Conservation (phyloP, 2,797 vertebrate species). For the Danio tinwini region DNA sequence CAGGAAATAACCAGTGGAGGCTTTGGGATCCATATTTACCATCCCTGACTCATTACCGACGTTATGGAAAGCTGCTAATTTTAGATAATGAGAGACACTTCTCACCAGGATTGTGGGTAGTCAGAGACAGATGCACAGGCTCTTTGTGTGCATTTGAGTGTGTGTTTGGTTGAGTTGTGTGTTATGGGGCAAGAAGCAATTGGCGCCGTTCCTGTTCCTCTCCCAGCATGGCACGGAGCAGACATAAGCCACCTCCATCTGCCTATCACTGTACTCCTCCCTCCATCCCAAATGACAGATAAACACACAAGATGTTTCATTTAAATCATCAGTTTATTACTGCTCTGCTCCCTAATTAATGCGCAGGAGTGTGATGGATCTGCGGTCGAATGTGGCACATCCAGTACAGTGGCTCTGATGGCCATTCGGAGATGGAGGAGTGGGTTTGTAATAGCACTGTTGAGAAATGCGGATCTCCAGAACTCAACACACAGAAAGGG, state of each 20-base stretch:
- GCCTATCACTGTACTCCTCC: constrained; percentile 76
- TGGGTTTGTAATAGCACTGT: constrained; percentile 34
- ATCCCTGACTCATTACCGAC: constrained; percentile 76
- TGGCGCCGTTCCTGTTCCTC: constrained; percentile 76
- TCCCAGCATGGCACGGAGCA: constrained; percentile 78
- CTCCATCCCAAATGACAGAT: constrained; percentile 77
- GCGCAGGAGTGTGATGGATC: constrained; percentile 36
- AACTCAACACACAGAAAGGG: neutral
- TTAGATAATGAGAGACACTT: constrained; percentile 76
- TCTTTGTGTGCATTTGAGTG: constrained; percentile 43
- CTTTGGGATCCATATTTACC: constrained; percentile 71
- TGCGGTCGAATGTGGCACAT: neutral
- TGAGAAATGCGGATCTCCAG: constrained; percentile 24
- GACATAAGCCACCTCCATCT: constrained; percentile 85
- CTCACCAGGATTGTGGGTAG: constrained; percentile 69
- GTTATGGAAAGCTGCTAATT: constrained; percentile 75
- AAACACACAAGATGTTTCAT: constrained; percentile 70
- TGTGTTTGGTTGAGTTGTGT: constrained; percentile 47
- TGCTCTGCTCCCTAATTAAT: constrained; percentile 66
- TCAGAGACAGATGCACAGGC: constrained; percentile 77
- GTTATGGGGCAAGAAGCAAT: constrained; percentile 52
- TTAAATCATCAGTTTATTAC: constrained; percentile 68
- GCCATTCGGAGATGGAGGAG: constrained; percentile 2
- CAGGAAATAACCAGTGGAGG: constrained; percentile 74
- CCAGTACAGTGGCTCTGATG: constrained; percentile 26